phyloP scores from a whole-genome alignment of 2,797 vertebrate genomes.

The Oceanodroma leucorhoa region DNA sequence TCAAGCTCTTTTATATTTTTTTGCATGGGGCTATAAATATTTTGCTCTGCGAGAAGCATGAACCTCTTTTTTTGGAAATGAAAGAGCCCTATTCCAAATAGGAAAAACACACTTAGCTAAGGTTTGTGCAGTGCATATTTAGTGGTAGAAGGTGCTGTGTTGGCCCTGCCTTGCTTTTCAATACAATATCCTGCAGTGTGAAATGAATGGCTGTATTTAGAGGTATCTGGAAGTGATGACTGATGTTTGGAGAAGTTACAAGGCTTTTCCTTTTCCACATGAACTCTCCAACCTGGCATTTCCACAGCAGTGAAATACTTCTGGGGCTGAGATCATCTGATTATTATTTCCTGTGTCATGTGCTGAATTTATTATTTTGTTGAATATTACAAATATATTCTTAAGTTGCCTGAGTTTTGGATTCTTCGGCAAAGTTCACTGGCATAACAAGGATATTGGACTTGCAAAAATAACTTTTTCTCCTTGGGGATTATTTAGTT shows the following conservation, averaged over 20 bases:
- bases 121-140: slow-evolving; percentile 61
- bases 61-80: slow-evolving; percentile 43
- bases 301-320: slow-evolving; percentile 57
- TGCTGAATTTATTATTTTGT: slow-evolving; percentile 56
- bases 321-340: slow-evolving; percentile 66
- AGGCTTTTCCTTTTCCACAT: slow-evolving; percentile 72
- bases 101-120: slow-evolving; percentile 69
- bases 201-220: slow-evolving; percentile 73
- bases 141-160: slow-evolving; percentile 53
- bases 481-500: background rate
- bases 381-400: slow-evolving; percentile 55
- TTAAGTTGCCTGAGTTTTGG: slow-evolving; percentile 23
- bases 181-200: slow-evolving; percentile 70
- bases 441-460: background rate
- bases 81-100: slow-evolving; percentile 66
- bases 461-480: slow-evolving; percentile 8
- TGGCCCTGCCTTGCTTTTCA: slow-evolving; percentile 62
- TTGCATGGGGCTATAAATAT: slow-evolving; percentile 40
- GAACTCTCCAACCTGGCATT: slow-evolving; percentile 70
- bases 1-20: slow-evolving; percentile 8
- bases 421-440: background rate
- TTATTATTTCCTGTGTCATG: slow-evolving; percentile 62
- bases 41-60: background rate
- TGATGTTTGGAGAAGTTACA: slow-evolving; percentile 72
- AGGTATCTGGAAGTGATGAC: slow-evolving; percentile 73